Percentiles rank a stretch among this genome's conserved stretches.
phyloP scores from a whole-genome alignment of 2,888 invertebrate genomes.

The Scaptomyza cyrtandrae region DNA sequence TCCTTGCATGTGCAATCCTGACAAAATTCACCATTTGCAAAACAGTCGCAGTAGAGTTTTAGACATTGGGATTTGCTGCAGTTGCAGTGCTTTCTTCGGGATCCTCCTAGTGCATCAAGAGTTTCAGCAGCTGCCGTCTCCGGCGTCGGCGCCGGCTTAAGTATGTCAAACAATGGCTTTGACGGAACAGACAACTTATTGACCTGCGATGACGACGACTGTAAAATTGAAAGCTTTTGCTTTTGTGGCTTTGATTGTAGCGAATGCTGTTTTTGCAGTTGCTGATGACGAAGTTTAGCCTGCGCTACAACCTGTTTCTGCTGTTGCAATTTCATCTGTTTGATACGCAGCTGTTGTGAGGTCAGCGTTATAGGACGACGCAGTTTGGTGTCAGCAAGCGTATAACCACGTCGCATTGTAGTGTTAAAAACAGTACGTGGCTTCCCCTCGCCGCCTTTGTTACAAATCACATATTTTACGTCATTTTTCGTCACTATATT shows the following conservation, averaged over 20 bases:
- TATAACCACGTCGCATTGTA: conserved; percentile 69
- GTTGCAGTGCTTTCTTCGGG: conserved; percentile 96
- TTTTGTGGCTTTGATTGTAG: conserved; percentile 13
- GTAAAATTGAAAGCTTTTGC: conserved; percentile 16
- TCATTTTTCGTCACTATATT: conserved; percentile 57
- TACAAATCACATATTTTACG: conserved; percentile 66
- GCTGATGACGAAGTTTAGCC: conserved; percentile 56
- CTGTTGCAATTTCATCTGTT: conserved; percentile 53
- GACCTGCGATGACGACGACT: conserved; percentile 20
- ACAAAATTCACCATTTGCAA: conserved; percentile 99
- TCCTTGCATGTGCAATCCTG: conserved; percentile 98
- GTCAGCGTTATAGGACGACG: conserved; percentile 46
- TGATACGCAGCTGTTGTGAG: conserved; percentile 50
- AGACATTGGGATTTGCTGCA: conserved; percentile 99
- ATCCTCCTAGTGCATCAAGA: conserved; percentile 55
- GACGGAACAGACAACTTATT: conserved; percentile 35
- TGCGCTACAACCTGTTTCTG: conserved; percentile 56
- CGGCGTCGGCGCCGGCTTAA: conserved; percentile 49
- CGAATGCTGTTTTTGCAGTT: conserved; percentile 43
- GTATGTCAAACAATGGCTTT: conserved; percentile 61
- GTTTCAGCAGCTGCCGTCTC: conserved; percentile 7
- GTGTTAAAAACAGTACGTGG: conserved; percentile 49
- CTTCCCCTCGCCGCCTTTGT: conserved; percentile 48
- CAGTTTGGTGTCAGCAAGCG: conserved; percentile 61
- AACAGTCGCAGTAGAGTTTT: conserved; percentile 99